phyloP scores from a whole-genome alignment of 2,113 vertebrate genomes.

The Syngnathus floridae region DNA sequence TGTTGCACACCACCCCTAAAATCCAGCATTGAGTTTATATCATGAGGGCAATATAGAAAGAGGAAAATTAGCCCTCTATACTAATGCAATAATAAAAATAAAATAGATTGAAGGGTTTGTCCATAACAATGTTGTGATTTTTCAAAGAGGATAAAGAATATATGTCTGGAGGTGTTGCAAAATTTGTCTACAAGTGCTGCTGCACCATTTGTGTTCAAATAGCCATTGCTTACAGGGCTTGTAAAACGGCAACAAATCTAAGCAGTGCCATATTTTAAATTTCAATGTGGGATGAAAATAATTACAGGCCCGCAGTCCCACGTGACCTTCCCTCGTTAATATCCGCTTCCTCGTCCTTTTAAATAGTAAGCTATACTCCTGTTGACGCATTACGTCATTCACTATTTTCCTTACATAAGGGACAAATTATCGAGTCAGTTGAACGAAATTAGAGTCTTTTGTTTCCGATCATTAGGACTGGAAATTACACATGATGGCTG shows the following conservation, averaged over 20 bases:
- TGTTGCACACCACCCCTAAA: too few relatives aligned
- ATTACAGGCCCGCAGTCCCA: conserved; percentile 58
- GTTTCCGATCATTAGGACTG: conserved; percentile 77
- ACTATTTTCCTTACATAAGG: conserved; percentile 75
- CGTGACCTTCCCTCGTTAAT: conserved; percentile 42
- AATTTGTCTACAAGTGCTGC: too few relatives aligned
- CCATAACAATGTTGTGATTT: too few relatives aligned
- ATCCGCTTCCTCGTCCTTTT: conserved; percentile 21
- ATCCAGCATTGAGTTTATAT: too few relatives aligned
- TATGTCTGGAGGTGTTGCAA: too few relatives aligned
- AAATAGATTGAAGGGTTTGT: too few relatives aligned
- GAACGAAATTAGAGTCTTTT: conserved; percentile 77
- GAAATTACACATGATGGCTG: conserved; percentile 76
- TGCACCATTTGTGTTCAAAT: too few relatives aligned
- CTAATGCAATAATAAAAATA: too few relatives aligned
- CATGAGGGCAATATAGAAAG: too few relatives aligned
- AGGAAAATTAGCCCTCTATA: too few relatives aligned
- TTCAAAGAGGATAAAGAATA: too few relatives aligned
- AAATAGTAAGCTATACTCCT: conserved; percentile 61
- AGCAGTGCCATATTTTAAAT: conserved; percentile 42
- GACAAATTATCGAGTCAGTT: conserved; percentile 76
- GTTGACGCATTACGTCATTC: conserved; percentile 74
- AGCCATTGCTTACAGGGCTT: too few relatives aligned
- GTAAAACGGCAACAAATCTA: not conserved
- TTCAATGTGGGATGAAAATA: conserved; percentile 51